Conservation (phyloP, 2,888 invertebrate species). For the Blastobasis lacticolella region DNA sequence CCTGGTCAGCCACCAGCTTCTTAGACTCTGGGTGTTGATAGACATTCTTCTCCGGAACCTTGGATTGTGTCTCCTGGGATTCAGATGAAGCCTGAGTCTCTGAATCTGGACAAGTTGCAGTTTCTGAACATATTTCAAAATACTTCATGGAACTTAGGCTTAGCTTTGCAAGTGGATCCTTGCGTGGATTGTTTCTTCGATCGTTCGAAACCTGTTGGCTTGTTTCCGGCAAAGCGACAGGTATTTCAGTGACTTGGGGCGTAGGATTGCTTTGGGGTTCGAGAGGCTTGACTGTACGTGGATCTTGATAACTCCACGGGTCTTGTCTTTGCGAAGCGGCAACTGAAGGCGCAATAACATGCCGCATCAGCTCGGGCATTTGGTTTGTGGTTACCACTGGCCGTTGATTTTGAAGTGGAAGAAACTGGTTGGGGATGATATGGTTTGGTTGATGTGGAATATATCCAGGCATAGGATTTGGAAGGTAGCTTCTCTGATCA, state of each 20-base stretch:
- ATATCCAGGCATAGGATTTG: not conserved
- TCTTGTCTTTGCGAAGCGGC: not conserved
- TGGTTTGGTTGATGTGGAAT: not conserved
- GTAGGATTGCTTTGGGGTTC: not conserved
- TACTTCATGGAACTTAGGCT: too few species aligned
- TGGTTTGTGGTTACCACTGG: not conserved
- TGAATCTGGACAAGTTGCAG: not conserved
- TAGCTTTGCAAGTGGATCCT: not conserved
- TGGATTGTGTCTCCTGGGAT: not conserved
- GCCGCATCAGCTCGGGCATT: too few species aligned
- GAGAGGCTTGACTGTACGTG: not conserved
- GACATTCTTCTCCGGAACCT: not conserved
- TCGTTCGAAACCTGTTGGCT: not conserved
- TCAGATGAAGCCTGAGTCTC: not conserved
- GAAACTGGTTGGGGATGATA: not conserved
- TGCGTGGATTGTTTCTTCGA: not conserved
- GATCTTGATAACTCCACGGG: not conserved
- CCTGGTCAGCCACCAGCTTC: not conserved
- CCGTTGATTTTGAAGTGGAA: not conserved
- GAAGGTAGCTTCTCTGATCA: not conserved
- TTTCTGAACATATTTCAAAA: not conserved
- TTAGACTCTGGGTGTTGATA: not conserved
- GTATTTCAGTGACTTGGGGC: not conserved
- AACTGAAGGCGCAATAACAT: not conserved
- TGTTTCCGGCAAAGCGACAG: not conserved